A percentile compares a stretch with the other conserved stretches of the same genome.
Evolutionary conservation across 2,113 vertebrate species (phyloP).

Genomic region (Equus quagga): DNA sequence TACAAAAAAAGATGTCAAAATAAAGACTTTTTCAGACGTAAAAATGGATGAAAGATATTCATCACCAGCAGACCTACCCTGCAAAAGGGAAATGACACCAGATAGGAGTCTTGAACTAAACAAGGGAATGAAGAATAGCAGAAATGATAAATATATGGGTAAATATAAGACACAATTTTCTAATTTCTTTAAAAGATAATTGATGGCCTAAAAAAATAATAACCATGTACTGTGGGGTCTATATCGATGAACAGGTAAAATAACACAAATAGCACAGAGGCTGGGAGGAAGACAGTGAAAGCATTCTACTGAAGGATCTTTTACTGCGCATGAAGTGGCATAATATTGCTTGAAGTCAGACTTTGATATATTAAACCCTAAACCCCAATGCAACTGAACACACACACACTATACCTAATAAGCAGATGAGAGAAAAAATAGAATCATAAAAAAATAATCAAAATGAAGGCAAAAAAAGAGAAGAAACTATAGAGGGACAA

Average conservation of each 20-base stretch:
- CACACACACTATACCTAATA: neutral
- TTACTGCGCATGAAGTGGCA: neutral
- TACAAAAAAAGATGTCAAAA: neutral
- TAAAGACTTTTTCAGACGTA: neutral
- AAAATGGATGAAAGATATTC: neutral
- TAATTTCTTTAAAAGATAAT: neutral
- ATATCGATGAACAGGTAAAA: neutral
- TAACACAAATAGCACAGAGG: neutral
- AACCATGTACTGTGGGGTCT: neutral
- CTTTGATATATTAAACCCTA: neutral
- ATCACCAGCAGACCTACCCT: neutral
- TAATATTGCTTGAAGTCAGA: neutral
- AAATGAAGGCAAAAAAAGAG: neutral
- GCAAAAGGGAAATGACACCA: neutral
- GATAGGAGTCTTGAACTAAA: neutral
- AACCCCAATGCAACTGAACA: neutral
- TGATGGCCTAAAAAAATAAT: neutral
- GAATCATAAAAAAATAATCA: neutral
- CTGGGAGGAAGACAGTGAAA: neutral
- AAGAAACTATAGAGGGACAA: neutral
- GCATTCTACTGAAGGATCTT: neutral
- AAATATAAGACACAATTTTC: neutral
- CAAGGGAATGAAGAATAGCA: neutral
- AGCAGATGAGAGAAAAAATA: neutral
- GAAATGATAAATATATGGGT: neutral